phyloP scores from a whole-genome alignment of 23 tunicate genomes.

The Botrylloides violaceus region DNA sequence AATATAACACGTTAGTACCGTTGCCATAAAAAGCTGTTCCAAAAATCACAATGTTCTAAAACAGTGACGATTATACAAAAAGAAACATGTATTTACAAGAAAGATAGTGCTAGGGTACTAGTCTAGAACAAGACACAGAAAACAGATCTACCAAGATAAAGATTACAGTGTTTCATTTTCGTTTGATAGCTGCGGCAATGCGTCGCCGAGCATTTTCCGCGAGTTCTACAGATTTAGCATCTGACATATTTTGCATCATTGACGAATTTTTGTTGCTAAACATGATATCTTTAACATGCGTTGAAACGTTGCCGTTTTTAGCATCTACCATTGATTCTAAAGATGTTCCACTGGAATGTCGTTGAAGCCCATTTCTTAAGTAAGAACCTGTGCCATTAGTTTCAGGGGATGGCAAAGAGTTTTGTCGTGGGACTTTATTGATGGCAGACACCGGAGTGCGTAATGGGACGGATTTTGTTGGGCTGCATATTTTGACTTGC shows the following conservation, averaged over 20 bases:
- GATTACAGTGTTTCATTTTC: conserved; percentile 41
- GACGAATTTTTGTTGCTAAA: neutral
- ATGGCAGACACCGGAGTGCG: conserved; percentile 56
- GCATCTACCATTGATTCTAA: neutral
- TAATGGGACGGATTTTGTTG: neutral
- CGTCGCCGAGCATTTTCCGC: conserved; percentile 58
- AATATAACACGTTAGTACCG: no score
- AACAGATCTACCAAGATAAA: no score
- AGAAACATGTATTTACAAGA: no score
- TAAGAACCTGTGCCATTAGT: conserved; percentile 7
- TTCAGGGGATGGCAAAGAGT: neutral
- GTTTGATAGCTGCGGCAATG: conserved; percentile 85
- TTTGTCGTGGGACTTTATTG: conserved; percentile 29
- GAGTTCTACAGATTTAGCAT: conserved; percentile 54
- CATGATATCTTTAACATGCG: conserved; percentile 6
- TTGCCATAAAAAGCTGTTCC: no score
- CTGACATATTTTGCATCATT: neutral
- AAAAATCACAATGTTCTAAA: no score
- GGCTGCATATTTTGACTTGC: conserved; percentile 25
- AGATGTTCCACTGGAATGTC: neutral
- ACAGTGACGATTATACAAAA: no score
- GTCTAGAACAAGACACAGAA: no score
- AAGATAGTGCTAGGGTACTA: no score
- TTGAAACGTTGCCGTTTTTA: neutral
- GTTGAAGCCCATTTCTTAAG: conserved; percentile 10